A percentile compares a stretch with the other conserved stretches of the same genome.
Evolutionary conservation across 2,888 invertebrate species (phyloP).

Genomic region (Toxonevra muliebris): DNA sequence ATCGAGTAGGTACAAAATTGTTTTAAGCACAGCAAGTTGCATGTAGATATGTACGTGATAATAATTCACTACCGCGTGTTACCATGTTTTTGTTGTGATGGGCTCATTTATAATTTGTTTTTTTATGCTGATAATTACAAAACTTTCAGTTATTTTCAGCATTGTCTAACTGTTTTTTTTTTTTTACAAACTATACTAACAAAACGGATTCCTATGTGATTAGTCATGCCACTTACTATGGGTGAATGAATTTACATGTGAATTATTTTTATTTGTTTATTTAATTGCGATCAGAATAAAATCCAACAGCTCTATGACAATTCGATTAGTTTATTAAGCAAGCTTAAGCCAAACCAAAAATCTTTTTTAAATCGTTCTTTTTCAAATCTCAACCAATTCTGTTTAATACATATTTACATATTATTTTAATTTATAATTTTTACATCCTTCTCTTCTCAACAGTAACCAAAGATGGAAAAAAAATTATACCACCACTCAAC

Average conservation of each 20-base stretch:
- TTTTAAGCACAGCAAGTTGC: neutral
- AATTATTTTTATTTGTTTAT: too few species aligned
- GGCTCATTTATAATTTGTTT: neutral
- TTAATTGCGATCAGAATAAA: too few species aligned
- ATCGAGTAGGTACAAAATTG: neutral
- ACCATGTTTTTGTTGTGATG: slow-evolving; percentile 7
- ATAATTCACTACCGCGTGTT: slow-evolving; percentile 20
- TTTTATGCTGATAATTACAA: slow-evolving; percentile 10
- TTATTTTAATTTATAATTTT: neutral
- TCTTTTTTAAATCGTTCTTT: too few species aligned
- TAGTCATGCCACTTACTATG: too few species aligned
- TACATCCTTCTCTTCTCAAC: slow-evolving; percentile 35
- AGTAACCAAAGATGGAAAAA: slow-evolving; percentile 68
- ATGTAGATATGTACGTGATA: slow-evolving; percentile 16
- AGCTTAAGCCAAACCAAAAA: too few species aligned
- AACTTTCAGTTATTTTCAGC: slow-evolving; percentile 5
- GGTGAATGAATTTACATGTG: too few species aligned
- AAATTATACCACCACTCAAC: slow-evolving; percentile 55
- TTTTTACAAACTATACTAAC: too few species aligned
- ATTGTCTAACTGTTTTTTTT: too few species aligned
- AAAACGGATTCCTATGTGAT: too few species aligned
- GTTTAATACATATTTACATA: neutral
- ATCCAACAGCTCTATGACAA: too few species aligned
- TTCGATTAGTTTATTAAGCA: too few species aligned
- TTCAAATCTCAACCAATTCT: too few species aligned